phyloP scores from a whole-genome alignment of 2,113 vertebrate species.

The Phylloscopus whistleri region DNA sequence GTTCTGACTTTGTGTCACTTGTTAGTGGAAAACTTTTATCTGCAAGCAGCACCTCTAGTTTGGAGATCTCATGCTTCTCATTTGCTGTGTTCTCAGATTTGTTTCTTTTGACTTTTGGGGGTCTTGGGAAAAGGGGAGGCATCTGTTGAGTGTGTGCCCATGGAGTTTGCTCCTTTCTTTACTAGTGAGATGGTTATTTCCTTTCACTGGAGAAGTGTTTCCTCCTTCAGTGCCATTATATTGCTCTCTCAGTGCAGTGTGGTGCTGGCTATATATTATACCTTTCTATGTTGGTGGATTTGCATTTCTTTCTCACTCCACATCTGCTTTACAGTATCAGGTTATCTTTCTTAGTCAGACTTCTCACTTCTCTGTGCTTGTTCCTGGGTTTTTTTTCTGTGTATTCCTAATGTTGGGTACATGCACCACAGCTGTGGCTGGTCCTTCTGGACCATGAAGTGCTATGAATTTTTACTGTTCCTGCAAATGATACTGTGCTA shows the following conservation, averaged over 20 bases:
- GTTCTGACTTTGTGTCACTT: not conserved
- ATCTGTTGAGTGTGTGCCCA: not conserved
- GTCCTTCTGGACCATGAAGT: not conserved
- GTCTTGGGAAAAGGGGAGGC: not conserved
- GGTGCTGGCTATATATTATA: not conserved
- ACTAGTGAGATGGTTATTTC: not conserved
- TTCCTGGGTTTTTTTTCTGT: not conserved
- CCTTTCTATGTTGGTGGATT: not conserved
- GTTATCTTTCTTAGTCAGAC: conserved; percentile 6
- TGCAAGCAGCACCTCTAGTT: not conserved
- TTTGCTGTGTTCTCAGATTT: not conserved
- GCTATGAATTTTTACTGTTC: conserved; percentile 5
- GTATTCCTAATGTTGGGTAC: not conserved
- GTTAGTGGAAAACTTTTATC: not conserved
- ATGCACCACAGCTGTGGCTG: not conserved
- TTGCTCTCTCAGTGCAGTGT: not conserved
- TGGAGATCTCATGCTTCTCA: not conserved
- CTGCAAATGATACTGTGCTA: not conserved
- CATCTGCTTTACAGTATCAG: conserved; percentile 6
- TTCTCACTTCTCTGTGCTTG: not conserved
- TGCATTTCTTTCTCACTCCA: not conserved
- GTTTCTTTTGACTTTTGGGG: not conserved
- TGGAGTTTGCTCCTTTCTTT: not conserved
- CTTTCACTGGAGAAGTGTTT: not conserved
- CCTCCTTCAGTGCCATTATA: not conserved